Percentiles rank a stretch among this genome's conserved stretches.
Evolutionary conservation across 2,113 vertebrate genomes (phyloP).

Genomic region (Mola mola): DNA sequence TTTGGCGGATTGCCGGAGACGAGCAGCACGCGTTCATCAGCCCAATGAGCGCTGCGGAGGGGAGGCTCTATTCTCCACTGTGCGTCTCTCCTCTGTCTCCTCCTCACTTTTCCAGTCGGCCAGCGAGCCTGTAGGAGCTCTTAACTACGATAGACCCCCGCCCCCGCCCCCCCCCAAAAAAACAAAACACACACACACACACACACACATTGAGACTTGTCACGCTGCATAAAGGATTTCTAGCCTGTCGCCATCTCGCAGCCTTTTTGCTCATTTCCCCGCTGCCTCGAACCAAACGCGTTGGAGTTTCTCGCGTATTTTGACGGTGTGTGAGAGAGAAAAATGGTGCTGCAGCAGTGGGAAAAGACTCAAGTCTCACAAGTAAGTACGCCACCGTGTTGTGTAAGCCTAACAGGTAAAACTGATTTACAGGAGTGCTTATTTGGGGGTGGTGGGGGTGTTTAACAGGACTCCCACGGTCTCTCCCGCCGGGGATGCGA

Average conservation of each 20-base stretch:
- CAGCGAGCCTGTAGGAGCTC: conserved; percentile 85
- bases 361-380: conserved; percentile 51
- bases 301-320: conserved; percentile 61
- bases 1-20: conserved; percentile 65
- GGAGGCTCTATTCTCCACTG: conserved; percentile 87
- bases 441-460: background rate
- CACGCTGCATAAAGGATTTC: conserved; percentile 69
- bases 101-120: conserved; percentile 89
- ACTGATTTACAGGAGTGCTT: background rate
- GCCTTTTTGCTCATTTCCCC: conserved; percentile 18
- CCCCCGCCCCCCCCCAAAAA: conserved; percentile 4
- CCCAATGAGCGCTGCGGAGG: conserved; percentile 92
- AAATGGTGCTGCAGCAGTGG: conserved; percentile 68
- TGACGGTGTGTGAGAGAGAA: conserved; percentile 10
- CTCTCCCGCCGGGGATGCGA: conserved; percentile 9
- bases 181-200: too few species aligned
- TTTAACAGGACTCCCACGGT: conserved; percentile 9
- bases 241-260: conserved; percentile 34
- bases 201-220: conserved; percentile 59
- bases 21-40: conserved; percentile 78
- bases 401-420: conserved; percentile 34
- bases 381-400: conserved; percentile 62
- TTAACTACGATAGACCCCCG: conserved; percentile 36
- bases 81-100: conserved; percentile 78
- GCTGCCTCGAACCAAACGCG: conserved; percentile 31